Base-by-base conservation (phyloP, 2,888 invertebrate species). In the Polyommatus iphigenia region DNA sequence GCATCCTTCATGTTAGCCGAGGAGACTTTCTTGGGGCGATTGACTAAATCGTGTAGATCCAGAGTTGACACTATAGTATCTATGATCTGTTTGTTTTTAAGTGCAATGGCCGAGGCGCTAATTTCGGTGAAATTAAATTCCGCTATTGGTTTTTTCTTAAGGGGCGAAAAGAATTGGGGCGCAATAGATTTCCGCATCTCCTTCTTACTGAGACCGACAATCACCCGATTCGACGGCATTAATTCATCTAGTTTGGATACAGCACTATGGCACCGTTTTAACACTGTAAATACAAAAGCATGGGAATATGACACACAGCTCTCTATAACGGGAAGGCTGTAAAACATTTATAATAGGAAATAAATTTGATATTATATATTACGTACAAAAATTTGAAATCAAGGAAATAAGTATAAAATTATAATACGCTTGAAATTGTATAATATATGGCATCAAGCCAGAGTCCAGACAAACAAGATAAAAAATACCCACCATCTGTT, bases 61-160 rank as follows among this genome's bases (percentile, higher is more conserved):
- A 93, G 82, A 1, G 89, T 86, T 15, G 88, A 82, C 57, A 92
- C 85, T 80, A 94, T 89, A 81, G 88, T 89, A 79, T 93, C 90
- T 59, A 94, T 84, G 3, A 93, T 87, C 81, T 89, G 89, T 83
- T 90, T 92, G 83, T 93, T 93, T 79, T 90, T 90, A 78, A 88
- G 86, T 2, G 83, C 83, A 29, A 85, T 81, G 1, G 86, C 83
- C 7, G 85, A 80, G 32, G 80, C 72, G 76, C 82, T 84, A 4
- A 82, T 81, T 81, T 88, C 90, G 15, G 92, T 91, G 81, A 91
- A 93, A 81, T 88, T 86, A 83, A 92, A 93, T 79, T 92, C 89
- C 20, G 90, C 84, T 3, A 85, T 80, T 1, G 85, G 85, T 81
- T 91, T 90, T 79, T 92, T 89, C 85, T 94, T 94, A 84, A 94